A percentile compares a stretch with the other conserved stretches of the same genome.
These are phyloP conservation scores for Typhlichthys subterraneus DNA, from an alignment of 2,797 vertebrate species.

Conservation along the genomic window DNA sequence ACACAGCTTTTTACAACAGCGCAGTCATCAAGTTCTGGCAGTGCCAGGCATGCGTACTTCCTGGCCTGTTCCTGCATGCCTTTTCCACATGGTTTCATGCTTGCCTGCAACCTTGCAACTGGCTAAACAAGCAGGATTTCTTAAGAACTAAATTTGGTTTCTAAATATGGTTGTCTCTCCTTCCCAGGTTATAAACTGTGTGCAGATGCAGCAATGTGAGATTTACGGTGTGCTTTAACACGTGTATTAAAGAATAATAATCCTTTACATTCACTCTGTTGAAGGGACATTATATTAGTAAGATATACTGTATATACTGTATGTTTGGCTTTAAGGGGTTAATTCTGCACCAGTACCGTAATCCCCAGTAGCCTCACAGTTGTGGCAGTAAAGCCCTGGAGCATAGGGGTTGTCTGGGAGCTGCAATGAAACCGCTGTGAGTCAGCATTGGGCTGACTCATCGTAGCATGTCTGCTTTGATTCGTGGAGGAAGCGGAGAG, in stretches of 20 bases:
- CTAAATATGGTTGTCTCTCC: neutral
- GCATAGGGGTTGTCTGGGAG: slow-evolving; percentile 49
- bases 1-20: slow-evolving; percentile 15
- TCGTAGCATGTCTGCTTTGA: slow-evolving; percentile 49
- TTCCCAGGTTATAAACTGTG: no score
- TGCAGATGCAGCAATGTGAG: no score
- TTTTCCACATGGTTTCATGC: slow-evolving; percentile 7
- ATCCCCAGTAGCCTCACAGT: slow-evolving; percentile 20
- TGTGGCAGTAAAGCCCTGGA: slow-evolving; percentile 35
- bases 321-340: slow-evolving; percentile 8
- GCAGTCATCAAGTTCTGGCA: no score
- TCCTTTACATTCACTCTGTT: no score
- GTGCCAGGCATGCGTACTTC: no score
- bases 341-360: slow-evolving; percentile 12
- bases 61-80: slow-evolving; percentile 4
- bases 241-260: no score
- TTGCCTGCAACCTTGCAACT: neutral
- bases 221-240: no score
- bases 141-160: neutral
- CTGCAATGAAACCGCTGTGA: slow-evolving; percentile 48
- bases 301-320: neutral
- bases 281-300: neutral
- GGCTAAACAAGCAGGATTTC: neutral
- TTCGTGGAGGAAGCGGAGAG: slow-evolving; percentile 52
- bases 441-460: slow-evolving; percentile 64